phyloP scores from a whole-genome alignment of 1,140 invertebrate species.

The Meloidogyne hapla region DNA sequence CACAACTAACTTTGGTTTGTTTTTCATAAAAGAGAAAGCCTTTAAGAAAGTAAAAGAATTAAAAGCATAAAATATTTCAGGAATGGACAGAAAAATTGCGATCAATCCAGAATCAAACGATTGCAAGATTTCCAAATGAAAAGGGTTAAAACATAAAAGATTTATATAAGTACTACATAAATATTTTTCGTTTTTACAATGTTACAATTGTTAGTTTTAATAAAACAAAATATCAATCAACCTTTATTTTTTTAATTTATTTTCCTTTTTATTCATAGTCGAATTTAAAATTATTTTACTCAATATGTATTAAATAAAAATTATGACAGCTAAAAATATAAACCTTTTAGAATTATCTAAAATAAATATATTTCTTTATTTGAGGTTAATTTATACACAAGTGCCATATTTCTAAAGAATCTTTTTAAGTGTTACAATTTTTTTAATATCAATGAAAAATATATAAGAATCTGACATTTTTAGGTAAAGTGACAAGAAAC shows the following conservation, averaged over 20 bases:
- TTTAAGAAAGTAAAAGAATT: background rate
- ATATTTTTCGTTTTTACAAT: too few species aligned
- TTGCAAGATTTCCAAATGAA: slow-evolving; percentile 17
- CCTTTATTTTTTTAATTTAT: background rate
- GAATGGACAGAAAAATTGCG: slow-evolving; percentile 39
- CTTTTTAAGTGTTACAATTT: background rate
- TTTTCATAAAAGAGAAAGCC: background rate
- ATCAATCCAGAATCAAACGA: slow-evolving; percentile 30
- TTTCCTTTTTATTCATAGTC: too few species aligned
- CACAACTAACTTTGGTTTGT: slow-evolving; percentile 36
- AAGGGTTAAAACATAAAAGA: background rate
- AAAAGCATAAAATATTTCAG: slow-evolving; percentile 21
- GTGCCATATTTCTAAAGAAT: background rate
- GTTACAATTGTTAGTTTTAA: background rate
- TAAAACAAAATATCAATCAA: background rate
- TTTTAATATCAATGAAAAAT: background rate
- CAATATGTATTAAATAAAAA: too few species aligned
- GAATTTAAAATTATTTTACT: too few species aligned
- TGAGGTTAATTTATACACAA: too few species aligned
- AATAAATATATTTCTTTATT: too few species aligned
- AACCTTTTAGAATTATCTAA: too few species aligned
- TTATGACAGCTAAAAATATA: too few species aligned
- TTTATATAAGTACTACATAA: too few species aligned
- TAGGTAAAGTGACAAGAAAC: slow-evolving; percentile 1
- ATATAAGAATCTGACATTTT: background rate